Evolutionary conservation across 1,140 invertebrate genomes (phyloP), one percentile per base, ranked within the genome.

Genomic region (Drosophila nebulosa): DNA sequence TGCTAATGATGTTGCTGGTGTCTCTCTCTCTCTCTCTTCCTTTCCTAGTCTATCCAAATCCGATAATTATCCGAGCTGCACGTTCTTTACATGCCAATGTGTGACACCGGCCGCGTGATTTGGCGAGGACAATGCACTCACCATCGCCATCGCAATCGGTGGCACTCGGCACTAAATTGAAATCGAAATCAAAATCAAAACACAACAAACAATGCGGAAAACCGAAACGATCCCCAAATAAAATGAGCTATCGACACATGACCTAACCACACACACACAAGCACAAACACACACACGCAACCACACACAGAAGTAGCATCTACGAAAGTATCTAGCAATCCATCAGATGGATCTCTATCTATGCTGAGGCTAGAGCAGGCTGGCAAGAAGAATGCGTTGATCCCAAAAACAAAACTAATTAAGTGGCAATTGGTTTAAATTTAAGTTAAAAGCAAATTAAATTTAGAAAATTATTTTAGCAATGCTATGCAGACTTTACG

Each of bases 121-220:
- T 27, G 78, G 12, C 39, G 39, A 65, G 81, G 64, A 66, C 83
- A 75, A 72, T 88, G 81, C 78, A 78, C 81, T 74, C 83, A 36
- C 27, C 24, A 32, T 51, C 83, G 46, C 22, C 24, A 32, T 51
- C 5, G 21, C 7, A 16, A 63, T 56, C n/a, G 27, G 35, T n/a
- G 56, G 39, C 24, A 70, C 61, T 65, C 53, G 55, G 61, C 73
- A 56, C 21, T 65, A 64, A 78, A 69, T 72, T 55, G 39, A 58
- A 78, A 75, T 65, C 22, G 81, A 85, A 85, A 78, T 66, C 81
- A 77, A 85, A 85, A 83, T 74, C 70, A 68, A 84, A 86, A 74
- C 69, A 85, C 60, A 36, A 46, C 52, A 60, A 76, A 75, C 74
- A 56, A 53, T 53, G 16, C 4, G 14, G 10, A 58, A 66, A 16